phyloP scores from a whole-genome alignment of 2,113 vertebrate genomes.

The Aptenodytes forsteri region DNA sequence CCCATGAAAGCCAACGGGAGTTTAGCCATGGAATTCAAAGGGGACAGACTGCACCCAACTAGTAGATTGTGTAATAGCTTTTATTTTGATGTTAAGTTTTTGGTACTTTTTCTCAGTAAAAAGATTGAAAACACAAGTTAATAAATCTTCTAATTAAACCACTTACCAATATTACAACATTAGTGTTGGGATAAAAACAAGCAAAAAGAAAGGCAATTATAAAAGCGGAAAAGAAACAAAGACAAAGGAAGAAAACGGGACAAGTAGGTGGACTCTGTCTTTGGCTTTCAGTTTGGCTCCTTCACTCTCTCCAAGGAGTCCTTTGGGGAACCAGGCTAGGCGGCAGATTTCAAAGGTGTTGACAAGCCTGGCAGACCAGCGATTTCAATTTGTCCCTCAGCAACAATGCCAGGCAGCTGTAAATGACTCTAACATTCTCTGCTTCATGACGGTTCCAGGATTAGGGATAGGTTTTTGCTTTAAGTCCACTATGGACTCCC shows the following conservation, averaged over 20 bases:
- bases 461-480: background rate
- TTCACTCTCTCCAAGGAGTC: background rate
- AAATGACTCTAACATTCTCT: constrained; percentile 2
- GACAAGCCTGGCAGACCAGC: constrained; percentile 21
- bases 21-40: constrained; percentile 43
- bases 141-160: constrained; percentile 49
- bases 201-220: constrained; percentile 17
- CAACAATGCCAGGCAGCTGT: constrained; percentile 17
- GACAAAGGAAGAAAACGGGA: constrained; percentile 3
- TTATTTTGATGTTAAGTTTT: constrained; percentile 42
- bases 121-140: constrained; percentile 46
- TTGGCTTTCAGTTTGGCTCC: constrained; percentile 22
- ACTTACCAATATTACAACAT: constrained; percentile 51
- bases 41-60: background rate
- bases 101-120: constrained; percentile 13
- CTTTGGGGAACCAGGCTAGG: background rate
- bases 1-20: background rate
- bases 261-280: constrained; percentile 11
- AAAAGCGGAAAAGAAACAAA: constrained; percentile 39
- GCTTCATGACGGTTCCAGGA: background rate
- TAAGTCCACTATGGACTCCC: background rate
- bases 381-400: background rate
- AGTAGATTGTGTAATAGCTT: constrained; percentile 41
- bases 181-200: constrained; percentile 16
- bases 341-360: constrained; percentile 27